Evolutionary conservation across 64 coral and sea anemone species (phyloP).

Genomic region (Dendronephthya gigantea): DNA sequence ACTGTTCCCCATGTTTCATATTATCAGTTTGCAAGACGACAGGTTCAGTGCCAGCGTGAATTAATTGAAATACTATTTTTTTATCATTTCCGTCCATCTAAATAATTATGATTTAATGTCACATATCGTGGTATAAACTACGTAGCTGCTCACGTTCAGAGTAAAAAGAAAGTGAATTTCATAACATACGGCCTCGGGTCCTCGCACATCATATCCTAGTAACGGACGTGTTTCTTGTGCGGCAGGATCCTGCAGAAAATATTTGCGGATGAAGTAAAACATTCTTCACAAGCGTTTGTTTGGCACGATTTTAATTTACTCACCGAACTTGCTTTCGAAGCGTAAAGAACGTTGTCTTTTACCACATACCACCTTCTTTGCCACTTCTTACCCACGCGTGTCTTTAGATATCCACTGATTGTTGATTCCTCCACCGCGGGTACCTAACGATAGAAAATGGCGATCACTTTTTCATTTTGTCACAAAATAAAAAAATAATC

Average conservation of each 20-base stretch:
- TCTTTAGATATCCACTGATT: conserved; percentile 81
- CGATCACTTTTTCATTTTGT: too few species aligned
- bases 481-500: too few species aligned
- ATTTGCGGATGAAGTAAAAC: not conserved
- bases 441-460: not conserved
- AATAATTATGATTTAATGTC: not conserved
- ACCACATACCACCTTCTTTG: conserved; percentile 85
- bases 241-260: conserved; percentile 50
- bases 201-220: conserved; percentile 60
- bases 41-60: conserved; percentile 44
- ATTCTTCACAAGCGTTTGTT: not conserved
- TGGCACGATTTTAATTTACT: not conserved
- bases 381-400: conserved; percentile 58
- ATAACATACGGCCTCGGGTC: conserved; percentile 16
- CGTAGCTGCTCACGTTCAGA: not conserved
- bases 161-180: not conserved
- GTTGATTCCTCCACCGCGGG: not conserved
- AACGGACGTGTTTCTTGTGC: conserved; percentile 74
- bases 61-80: conserved; percentile 61
- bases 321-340: conserved; percentile 85
- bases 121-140: not conserved
- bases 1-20: conserved; percentile 43
- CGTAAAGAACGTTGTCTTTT: conserved; percentile 83
- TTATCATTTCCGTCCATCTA: conserved; percentile 32
- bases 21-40: conserved; percentile 47